A percentile compares a stretch with the other conserved stretches of the same genome.
phyloP scores from a whole-genome alignment of 2,888 invertebrate genomes.

The Tricholauxania praeusta region DNA sequence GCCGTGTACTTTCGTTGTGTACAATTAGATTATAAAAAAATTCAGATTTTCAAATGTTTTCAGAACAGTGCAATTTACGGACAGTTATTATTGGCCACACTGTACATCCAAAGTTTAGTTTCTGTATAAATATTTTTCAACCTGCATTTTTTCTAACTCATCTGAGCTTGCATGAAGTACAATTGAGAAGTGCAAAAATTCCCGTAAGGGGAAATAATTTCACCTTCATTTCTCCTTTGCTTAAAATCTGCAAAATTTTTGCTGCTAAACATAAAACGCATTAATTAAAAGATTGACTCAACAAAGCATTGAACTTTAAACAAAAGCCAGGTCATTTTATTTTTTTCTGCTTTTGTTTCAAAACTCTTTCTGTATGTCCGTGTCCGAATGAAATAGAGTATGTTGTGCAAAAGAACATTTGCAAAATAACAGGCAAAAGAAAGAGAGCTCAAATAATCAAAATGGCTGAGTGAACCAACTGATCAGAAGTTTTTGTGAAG shows the following conservation, averaged over 20 bases:
- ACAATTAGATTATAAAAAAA: too few species aligned
- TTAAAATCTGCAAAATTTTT: neutral
- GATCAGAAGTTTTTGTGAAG: neutral
- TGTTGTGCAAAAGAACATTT: too few species aligned
- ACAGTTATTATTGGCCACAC: too few species aligned
- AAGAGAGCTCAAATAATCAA: slow-evolving; percentile 25
- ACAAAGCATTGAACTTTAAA: slow-evolving; percentile 8
- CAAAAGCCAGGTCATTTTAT: neutral
- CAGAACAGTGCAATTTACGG: too few species aligned
- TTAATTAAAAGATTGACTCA: slow-evolving; percentile 6
- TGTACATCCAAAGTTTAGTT: too few species aligned
- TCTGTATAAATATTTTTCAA: too few species aligned
- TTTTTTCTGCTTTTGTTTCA: neutral
- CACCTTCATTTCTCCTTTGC: neutral
- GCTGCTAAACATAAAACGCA: slow-evolving; percentile 20
- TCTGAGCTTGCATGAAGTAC: neutral
- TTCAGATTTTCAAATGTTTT: too few species aligned
- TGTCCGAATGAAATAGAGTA: too few species aligned
- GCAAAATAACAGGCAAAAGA: neutral
- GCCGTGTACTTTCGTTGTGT: too few species aligned
- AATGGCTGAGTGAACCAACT: slow-evolving; percentile 27
- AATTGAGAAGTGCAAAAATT: slow-evolving; percentile 39
- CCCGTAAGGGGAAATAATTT: slow-evolving; percentile 16
- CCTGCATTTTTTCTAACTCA: too few species aligned
- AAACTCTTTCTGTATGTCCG: neutral